Conservation (phyloP, 2,888 invertebrate genomes). For the Palloptera scutellata region DNA sequence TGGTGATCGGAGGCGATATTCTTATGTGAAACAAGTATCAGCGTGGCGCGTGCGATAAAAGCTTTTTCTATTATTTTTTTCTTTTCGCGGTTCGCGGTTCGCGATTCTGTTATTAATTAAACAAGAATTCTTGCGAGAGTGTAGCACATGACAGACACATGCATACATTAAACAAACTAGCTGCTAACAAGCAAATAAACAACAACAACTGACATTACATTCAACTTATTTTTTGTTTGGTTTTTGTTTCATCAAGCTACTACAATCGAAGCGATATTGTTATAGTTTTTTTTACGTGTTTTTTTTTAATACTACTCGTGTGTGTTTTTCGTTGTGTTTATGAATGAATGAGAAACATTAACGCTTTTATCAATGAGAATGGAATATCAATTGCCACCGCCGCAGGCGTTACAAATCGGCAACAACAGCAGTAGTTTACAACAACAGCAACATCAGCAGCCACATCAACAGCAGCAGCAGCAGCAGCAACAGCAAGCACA, state of each 20-base stretch:
- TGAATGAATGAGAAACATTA: conserved; percentile 27
- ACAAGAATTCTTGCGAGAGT: conserved; percentile 1
- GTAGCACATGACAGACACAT: neutral
- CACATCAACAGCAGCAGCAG: conserved; percentile 51
- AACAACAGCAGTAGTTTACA: conserved; percentile 22
- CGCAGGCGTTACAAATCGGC: conserved; percentile 57
- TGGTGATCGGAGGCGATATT: too few relatives aligned
- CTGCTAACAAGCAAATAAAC: conserved; percentile 1
- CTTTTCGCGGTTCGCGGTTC: too few relatives aligned
- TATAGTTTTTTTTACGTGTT: neutral
- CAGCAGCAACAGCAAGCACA: conserved; percentile 48
- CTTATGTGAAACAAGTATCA: neutral
- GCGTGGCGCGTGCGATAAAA: conserved; percentile 14
- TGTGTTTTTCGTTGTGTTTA: conserved; percentile 24
- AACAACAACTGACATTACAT: conserved; percentile 18
- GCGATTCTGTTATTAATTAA: conserved; percentile 1
- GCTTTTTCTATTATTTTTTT: neutral
- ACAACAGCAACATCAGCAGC: conserved; percentile 50
- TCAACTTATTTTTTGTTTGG: neutral
- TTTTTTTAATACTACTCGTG: neutral
- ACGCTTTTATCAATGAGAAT: conserved; percentile 54
- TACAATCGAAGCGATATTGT: neutral
- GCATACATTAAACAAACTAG: conserved; percentile 3
- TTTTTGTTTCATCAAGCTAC: neutral
- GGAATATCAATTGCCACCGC: conserved; percentile 65